Conservation (phyloP, 2,797 vertebrate genomes). For the Sparidentex hasta region DNA sequence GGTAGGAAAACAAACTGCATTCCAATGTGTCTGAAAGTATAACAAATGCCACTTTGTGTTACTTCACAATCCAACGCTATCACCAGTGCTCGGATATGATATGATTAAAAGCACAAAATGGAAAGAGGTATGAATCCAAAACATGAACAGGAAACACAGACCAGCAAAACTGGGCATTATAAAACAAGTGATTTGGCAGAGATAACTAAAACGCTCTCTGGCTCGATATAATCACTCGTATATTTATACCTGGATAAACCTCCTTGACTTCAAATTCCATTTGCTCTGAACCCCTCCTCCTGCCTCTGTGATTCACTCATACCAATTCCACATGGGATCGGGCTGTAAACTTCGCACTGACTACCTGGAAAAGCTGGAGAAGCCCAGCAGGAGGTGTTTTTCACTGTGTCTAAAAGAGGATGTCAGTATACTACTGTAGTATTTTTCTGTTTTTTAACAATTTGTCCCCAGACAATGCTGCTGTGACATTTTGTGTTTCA, state of each 20-base stretch:
- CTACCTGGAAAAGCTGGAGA: conserved; percentile 38
- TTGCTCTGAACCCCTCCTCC: conserved; percentile 33
- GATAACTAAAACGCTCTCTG: neutral
- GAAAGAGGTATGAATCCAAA: neutral
- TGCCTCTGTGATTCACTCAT: conserved; percentile 48
- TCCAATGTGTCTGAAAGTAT: neutral
- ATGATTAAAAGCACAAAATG: neutral
- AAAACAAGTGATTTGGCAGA: conserved; percentile 13
- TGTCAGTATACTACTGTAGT: conserved; percentile 12
- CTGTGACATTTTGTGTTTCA: conserved; percentile 27
- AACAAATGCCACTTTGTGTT: conserved; percentile 4
- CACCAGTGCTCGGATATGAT: neutral
- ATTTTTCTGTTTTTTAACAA: conserved; percentile 36
- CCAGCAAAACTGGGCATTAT: neutral
- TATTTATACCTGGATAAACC: conserved; percentile 10
- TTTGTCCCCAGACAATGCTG: conserved; percentile 24
- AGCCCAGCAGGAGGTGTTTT: conserved; percentile 43
- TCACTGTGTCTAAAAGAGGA: conserved; percentile 49
- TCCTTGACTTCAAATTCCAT: conserved; percentile 21
- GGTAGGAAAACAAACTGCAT: conserved; percentile 16
- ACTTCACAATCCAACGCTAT: conserved; percentile 10
- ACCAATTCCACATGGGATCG: conserved; percentile 47
- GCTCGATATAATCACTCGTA: neutral
- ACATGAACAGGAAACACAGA: neutral
- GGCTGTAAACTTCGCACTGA: conserved; percentile 38